Evolutionary conservation across 2,797 vertebrate species (phyloP).

Genomic region (Cheracebus regulus): DNA sequence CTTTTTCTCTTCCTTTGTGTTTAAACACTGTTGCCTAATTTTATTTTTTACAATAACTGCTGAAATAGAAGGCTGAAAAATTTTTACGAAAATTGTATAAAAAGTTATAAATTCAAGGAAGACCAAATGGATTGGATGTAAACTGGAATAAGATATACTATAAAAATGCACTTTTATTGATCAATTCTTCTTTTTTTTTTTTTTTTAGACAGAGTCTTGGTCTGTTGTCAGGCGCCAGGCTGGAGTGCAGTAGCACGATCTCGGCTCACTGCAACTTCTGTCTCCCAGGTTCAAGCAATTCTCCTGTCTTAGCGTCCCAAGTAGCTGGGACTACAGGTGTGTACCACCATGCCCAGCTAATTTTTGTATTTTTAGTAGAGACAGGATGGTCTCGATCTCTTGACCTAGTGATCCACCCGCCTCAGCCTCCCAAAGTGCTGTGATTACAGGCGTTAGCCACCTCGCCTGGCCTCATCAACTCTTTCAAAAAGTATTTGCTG

Average conservation of each 20-base stretch:
- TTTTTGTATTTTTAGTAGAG: no score
- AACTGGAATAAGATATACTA: background rate
- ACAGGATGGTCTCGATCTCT: no score
- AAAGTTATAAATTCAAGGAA: conserved; percentile 4
- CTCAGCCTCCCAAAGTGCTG: no score
- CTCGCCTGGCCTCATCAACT: background rate
- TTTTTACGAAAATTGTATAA: background rate
- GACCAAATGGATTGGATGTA: background rate
- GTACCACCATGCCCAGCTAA: no score
- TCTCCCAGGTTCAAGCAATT: no score
- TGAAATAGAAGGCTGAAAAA: background rate
- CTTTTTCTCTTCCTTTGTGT: background rate
- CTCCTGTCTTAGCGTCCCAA: no score
- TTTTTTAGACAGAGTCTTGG: no score
- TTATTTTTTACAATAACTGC: background rate
- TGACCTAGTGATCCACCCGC: rapidly evolving
- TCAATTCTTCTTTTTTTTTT: background rate
- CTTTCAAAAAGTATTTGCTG: background rate
- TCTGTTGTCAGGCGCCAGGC: no score
- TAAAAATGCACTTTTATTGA: background rate
- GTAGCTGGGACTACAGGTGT: no score
- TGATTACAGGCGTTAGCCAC: no score
- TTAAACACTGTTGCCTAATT: background rate
- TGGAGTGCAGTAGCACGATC: no score
- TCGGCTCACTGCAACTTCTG: no score